These are phyloP conservation scores for Pterobdella sp. DNA, from an alignment of 2,888 invertebrate genomes.

Conservation along the genomic window DNA sequence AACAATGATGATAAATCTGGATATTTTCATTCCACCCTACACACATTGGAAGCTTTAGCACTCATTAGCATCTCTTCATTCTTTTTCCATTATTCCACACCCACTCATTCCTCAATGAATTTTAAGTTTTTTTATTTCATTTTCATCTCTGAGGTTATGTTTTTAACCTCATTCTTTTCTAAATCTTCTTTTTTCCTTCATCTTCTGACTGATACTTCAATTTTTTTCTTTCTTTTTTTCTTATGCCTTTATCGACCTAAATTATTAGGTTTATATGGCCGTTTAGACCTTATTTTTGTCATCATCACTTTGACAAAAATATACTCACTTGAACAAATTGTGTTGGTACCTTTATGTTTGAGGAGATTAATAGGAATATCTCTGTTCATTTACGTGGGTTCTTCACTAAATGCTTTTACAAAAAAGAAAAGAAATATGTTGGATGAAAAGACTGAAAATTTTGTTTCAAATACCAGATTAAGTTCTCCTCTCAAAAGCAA, in stretches of 20 bases:
- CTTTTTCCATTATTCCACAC: background rate
- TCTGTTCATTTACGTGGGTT: too few relatives aligned
- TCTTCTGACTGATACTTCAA: background rate
- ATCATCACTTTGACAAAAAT: background rate
- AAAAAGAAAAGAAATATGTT: too few relatives aligned
- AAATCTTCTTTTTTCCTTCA: background rate
- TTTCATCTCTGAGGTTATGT: background rate
- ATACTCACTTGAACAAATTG: background rate
- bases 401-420: too few relatives aligned
- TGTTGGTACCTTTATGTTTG: background rate
- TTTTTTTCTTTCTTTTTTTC: background rate
- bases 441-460: too few relatives aligned
- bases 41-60: background rate
- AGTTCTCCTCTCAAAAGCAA: background rate
- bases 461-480: too few relatives aligned
- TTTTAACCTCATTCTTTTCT: background rate
- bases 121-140: background rate
- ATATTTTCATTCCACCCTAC: background rate
- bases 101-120: background rate
- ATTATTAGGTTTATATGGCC: background rate
- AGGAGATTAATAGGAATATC: background rate
- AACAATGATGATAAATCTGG: background rate
- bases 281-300: background rate
- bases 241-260: background rate
- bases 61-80: background rate